These are phyloP conservation scores for Cryptocheilus praepositus DNA, from an alignment of 2,888 invertebrate species.

Conservation along the genomic window DNA sequence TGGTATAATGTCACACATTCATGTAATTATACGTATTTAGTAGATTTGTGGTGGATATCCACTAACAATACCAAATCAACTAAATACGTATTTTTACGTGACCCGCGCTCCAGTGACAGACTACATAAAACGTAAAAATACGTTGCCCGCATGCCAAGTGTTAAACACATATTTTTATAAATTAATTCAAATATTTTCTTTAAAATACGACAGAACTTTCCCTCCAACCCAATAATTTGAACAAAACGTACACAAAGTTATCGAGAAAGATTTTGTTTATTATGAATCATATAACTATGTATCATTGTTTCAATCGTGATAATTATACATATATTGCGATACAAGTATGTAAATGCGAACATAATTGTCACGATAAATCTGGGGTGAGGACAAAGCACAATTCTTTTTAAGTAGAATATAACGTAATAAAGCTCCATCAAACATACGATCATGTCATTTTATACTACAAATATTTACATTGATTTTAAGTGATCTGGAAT, in stretches of 20 bases:
- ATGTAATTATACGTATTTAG: too few species aligned
- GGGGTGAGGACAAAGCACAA: slow-evolving; percentile 10
- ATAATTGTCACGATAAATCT: slow-evolving; percentile 12
- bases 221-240: too few species aligned
- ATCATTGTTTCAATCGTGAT: slow-evolving; percentile 34
- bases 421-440: slow-evolving; percentile 40
- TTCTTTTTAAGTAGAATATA: slow-evolving; percentile 32
- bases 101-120: too few species aligned
- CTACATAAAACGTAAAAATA: too few species aligned
- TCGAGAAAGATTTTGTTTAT: slow-evolving; percentile 35
- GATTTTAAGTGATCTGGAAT: slow-evolving; percentile 38
- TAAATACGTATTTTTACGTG: too few species aligned
- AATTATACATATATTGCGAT: slow-evolving; percentile 28
- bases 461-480: slow-evolving; percentile 54
- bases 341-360: slow-evolving; percentile 39
- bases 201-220: too few species aligned
- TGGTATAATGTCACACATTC: too few species aligned
- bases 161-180: too few species aligned
- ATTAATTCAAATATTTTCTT: background rate
- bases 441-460: slow-evolving; percentile 32
- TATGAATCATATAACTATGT: slow-evolving; percentile 37
- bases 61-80: too few species aligned
- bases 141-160: too few species aligned
- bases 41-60: too few species aligned
- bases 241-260: slow-evolving; percentile 2